These are phyloP conservation scores for Megaceryle maxima DNA, from an alignment of 2,113 vertebrate species.

Conservation along the genomic window DNA sequence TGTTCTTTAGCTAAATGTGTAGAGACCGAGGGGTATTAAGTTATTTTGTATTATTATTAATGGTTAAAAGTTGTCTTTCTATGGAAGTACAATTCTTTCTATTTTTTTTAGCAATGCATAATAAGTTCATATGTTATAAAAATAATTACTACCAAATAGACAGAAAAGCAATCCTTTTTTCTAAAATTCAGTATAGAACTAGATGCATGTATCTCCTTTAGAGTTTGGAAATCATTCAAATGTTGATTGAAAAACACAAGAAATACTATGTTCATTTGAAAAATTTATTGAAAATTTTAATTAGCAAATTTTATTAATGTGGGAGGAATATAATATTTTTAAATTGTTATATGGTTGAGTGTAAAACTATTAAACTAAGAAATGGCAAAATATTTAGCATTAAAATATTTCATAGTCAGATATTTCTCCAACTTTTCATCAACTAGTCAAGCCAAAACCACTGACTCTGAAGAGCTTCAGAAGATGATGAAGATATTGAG, in stretches of 20 bases:
- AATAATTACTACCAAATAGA: neutral
- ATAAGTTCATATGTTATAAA: neutral
- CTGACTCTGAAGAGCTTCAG: neutral
- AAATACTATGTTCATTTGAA: accelerated
- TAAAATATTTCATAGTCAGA: neutral
- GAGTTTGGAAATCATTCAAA: neutral
- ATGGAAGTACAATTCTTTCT: neutral
- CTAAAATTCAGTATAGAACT: neutral
- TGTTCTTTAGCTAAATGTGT: no score
- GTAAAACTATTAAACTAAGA: neutral
- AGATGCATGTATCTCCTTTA: neutral
- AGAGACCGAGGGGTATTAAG: neutral
- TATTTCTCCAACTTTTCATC: neutral
- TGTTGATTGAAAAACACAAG: neutral
- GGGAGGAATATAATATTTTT: neutral
- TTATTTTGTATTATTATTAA: neutral
- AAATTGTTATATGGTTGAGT: neutral
- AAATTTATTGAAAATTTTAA: neutral
- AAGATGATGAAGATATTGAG: neutral
- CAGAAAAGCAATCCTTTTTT: neutral
- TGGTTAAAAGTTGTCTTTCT: neutral
- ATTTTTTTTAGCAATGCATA: neutral
- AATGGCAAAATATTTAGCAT: neutral
- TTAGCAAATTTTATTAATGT: neutral
- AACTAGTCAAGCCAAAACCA: neutral